Base-by-base conservation (phyloP, 2,888 invertebrate genomes). In the Mythimna lalbum region DNA sequence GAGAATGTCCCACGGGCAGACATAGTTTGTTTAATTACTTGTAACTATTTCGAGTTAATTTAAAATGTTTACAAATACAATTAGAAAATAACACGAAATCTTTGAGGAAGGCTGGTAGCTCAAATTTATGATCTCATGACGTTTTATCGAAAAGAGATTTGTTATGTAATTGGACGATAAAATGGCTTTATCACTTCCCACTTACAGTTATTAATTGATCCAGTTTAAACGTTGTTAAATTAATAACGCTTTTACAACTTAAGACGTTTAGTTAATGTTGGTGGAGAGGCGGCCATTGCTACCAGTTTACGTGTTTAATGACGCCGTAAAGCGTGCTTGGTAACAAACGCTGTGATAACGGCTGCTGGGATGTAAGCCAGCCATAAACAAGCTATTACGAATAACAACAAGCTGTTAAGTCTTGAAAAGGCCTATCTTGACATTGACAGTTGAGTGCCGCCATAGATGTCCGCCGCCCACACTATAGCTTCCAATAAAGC, bases 231-330 rank as follows among this genome's bases (percentile, higher is more conserved):
- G 49, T 76, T 36, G 57, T 81, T 64, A 67, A 64, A 57, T 71
- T 68, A 79, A 76, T 63, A 49, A 68, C 57, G n/a, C 39, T 52
- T 71, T 52, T 67, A 68, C 68, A 66, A 61, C 59, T 68, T 68
- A 14, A n/a, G 64, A 68, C 31, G 53, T 39, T 56, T 64, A 76
- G 31, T n/a, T 70, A 65, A 81, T 81, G 39, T 67, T 65, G 31
- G 43, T 53, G 31, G n/a, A 61, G 43, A 47, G 47, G 27, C 10
- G 7, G 21, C n/a, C 1, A 39, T 43, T 55, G 76, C 82, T 84
- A 72, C 78, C 69, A 57, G 84, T 70, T 83, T 78, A 76, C 73
- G 73, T 74, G 47, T 81, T 81, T 81, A 61, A 83, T 76, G 59
- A 56, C 36, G 60, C 56, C 21, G 69, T 78, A 61, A 74, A 74